These are phyloP conservation scores for Promerops cafer DNA, from an alignment of 2,113 vertebrate genomes.

Conservation along the genomic window DNA sequence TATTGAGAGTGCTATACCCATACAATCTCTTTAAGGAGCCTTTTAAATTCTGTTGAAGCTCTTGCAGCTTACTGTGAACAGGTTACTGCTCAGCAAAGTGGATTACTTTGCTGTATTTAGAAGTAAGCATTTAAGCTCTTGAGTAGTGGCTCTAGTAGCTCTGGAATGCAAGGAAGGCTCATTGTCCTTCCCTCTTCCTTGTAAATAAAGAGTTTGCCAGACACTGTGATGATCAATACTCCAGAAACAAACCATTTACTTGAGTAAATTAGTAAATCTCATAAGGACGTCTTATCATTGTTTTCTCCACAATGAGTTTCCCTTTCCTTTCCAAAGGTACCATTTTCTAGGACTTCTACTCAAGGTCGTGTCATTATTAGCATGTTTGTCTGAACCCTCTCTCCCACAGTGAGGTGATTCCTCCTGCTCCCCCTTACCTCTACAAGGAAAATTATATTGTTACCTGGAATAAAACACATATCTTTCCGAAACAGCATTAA, in stretches of 20 bases:
- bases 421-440: background rate
- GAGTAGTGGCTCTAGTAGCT: background rate
- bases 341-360: background rate
- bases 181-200: background rate
- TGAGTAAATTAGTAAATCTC: background rate
- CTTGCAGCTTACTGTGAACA: background rate
- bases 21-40: background rate
- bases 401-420: background rate
- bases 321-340: background rate
- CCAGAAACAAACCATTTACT: background rate
- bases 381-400: background rate
- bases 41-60: background rate
- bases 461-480: background rate
- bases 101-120: constrained; percentile 8
- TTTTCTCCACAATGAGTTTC: background rate
- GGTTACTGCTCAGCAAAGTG: background rate
- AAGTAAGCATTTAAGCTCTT: background rate
- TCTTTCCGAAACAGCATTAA: background rate
- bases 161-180: background rate
- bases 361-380: background rate
- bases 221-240: background rate
- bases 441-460: background rate
- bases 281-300: background rate
- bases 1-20: background rate
- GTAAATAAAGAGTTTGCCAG: background rate